phyloP scores from a whole-genome alignment of 2,888 invertebrate genomes.

The Cataglyphis rosenhaueri region DNA sequence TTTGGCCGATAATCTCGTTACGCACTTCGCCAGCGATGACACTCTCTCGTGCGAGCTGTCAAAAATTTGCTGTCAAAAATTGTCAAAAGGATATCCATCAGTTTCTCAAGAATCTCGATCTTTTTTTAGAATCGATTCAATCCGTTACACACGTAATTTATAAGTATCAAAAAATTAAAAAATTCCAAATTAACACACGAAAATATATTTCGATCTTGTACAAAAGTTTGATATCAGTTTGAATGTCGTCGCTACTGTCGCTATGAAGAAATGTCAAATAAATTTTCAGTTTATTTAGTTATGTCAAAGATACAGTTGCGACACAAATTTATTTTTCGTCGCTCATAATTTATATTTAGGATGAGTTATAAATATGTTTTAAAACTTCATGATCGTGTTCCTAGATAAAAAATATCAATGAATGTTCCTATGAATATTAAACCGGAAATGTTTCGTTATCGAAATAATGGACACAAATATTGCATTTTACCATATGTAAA shows the following conservation, averaged over 20 bases:
- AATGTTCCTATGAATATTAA: no score
- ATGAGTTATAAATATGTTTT: no score
- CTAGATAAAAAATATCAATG: no score
- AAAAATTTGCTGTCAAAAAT: background rate
- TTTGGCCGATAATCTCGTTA: slow-evolving; percentile 74
- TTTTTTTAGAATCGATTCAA: no score
- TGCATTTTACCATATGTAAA: no score
- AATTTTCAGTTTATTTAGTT: background rate
- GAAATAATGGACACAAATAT: no score
- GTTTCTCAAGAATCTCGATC: background rate
- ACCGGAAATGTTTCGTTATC: no score
- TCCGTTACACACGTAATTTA: background rate
- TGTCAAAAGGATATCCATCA: background rate
- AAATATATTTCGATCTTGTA: background rate
- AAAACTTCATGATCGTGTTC: no score
- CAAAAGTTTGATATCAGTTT: background rate
- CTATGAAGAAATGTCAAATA: background rate
- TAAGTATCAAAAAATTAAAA: background rate
- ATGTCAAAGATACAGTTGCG: background rate
- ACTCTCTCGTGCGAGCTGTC: background rate
- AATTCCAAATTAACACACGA: no score
- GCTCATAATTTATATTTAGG: background rate
- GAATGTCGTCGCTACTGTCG: background rate
- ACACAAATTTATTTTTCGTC: background rate
- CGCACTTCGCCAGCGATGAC: slow-evolving; percentile 33